Evolutionary conservation across 1,140 invertebrate genomes (phyloP).

Genomic region (Aphelenchoides avenae): DNA sequence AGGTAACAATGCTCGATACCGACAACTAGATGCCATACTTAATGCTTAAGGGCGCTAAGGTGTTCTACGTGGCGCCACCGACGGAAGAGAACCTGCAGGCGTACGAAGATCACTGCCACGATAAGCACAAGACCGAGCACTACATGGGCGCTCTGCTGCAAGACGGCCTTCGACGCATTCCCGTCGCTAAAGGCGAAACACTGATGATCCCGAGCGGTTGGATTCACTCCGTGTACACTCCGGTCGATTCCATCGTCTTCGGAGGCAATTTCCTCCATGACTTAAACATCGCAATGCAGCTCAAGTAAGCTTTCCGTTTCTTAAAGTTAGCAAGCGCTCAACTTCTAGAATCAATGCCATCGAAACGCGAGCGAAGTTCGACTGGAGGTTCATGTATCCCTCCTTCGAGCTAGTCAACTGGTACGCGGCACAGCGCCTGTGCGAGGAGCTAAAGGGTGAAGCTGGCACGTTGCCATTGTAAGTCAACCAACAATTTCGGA

Average conservation of each 20-base stretch:
- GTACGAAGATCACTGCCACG: too few relatives aligned
- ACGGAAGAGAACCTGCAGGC: slow-evolving; percentile 84
- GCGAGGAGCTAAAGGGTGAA: slow-evolving; percentile 20
- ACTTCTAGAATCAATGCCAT: slow-evolving; percentile 23
- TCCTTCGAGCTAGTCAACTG: slow-evolving; percentile 24
- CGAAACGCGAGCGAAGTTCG: slow-evolving; percentile 6
- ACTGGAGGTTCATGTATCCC: slow-evolving; percentile 22
- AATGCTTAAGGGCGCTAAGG: slow-evolving; percentile 69
- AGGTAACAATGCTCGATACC: slow-evolving; percentile 65
- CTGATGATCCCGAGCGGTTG: slow-evolving; percentile 93
- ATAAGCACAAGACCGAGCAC: slow-evolving; percentile 74
- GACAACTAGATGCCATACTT: neutral
- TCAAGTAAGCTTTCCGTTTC: slow-evolving; percentile 8
- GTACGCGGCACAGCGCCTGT: slow-evolving; percentile 17
- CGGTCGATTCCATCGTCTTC: slow-evolving; percentile 89
- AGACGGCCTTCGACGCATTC: slow-evolving; percentile 73
- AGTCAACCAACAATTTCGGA: slow-evolving; percentile 11
- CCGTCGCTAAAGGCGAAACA: slow-evolving; percentile 72
- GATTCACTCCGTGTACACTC: slow-evolving; percentile 97
- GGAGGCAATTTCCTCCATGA: slow-evolving; percentile 95
- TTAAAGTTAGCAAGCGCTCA: neutral
- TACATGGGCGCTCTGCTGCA: slow-evolving; percentile 92
- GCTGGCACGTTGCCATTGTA: too few relatives aligned
- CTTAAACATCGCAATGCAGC: slow-evolving; percentile 59
- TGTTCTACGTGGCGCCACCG: slow-evolving; percentile 91